A percentile compares a stretch with the other conserved stretches of the same genome.
Conservation (phyloP, 2,888 invertebrate species). For the Rotaria sp. region DNA sequence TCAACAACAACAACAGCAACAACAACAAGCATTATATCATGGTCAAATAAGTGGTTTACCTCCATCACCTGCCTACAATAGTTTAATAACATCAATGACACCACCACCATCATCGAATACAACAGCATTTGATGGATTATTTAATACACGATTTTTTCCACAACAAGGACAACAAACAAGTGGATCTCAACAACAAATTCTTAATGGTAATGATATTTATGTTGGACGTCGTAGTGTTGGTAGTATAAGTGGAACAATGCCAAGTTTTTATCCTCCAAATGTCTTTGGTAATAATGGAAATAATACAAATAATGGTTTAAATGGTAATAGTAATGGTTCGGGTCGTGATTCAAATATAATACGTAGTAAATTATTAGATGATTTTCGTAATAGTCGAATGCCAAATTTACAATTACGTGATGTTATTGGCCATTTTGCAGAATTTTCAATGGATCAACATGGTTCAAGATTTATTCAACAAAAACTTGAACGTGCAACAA, state of each 20-base stretch:
- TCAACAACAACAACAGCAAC: neutral
- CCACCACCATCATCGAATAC: neutral
- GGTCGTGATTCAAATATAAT: conserved; percentile 6
- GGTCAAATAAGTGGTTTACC: conserved; percentile 22
- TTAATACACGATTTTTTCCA: neutral
- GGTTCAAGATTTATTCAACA: conserved; percentile 99
- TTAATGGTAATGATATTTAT: conserved; percentile 8
- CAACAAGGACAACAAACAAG: neutral
- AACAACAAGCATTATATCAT: neutral
- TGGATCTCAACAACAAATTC: neutral
- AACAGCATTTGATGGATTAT: neutral
- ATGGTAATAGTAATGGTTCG: neutral
- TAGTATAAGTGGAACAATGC: neutral
- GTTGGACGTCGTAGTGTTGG: neutral
- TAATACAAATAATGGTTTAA: neutral
- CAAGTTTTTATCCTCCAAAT: neutral
- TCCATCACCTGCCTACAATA: neutral
- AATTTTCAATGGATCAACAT: conserved; percentile 98
- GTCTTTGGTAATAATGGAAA: conserved; percentile 23
- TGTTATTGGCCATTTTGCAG: conserved; percentile 91
- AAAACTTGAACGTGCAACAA: conserved; percentile 89
- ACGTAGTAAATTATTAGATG: conserved; percentile 82
- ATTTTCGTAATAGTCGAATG: conserved; percentile 65
- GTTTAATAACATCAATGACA: neutral
- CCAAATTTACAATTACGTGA: conserved; percentile 70